phyloP scores from a whole-genome alignment of 2,888 invertebrate species.

The Ditula angustiorana region DNA sequence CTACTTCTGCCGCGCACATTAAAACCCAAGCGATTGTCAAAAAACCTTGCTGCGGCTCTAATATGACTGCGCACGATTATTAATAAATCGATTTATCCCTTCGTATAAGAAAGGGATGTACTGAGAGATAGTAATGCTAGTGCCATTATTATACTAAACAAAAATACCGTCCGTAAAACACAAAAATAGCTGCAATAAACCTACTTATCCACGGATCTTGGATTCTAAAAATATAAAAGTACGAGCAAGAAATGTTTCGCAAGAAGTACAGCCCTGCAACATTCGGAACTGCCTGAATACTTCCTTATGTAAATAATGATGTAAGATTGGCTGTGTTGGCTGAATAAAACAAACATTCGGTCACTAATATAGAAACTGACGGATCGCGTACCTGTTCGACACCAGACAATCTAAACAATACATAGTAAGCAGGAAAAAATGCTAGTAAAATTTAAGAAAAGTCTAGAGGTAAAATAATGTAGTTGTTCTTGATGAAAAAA shows the following conservation, averaged over 20 bases:
- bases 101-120: no score
- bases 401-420: not conserved
- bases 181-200: slow-evolving; percentile 69
- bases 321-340: slow-evolving; percentile 54
- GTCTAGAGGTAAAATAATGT: not conserved
- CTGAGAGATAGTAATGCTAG: no score
- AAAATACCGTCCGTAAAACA: slow-evolving; percentile 16
- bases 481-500: not conserved
- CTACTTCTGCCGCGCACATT: not conserved
- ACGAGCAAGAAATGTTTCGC: slow-evolving; percentile 62
- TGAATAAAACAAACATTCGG: slow-evolving; percentile 36
- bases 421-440: not conserved
- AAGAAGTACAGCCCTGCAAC: slow-evolving; percentile 53
- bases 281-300: slow-evolving; percentile 58
- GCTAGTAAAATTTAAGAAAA: not conserved
- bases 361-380: slow-evolving; percentile 31
- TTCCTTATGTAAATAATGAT: slow-evolving; percentile 77
- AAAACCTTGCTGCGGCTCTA: not conserved
- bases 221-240: slow-evolving; percentile 67
- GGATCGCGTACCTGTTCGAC: slow-evolving; percentile 19
- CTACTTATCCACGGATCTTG: slow-evolving; percentile 64
- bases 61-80: no score
- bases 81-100: no score
- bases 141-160: slow-evolving; percentile 10
- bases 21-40: not conserved